Percentiles rank a stretch among this genome's conserved stretches.
Evolutionary conservation across 2,113 vertebrate genomes (phyloP).

Genomic region (Sander vitreus): DNA sequence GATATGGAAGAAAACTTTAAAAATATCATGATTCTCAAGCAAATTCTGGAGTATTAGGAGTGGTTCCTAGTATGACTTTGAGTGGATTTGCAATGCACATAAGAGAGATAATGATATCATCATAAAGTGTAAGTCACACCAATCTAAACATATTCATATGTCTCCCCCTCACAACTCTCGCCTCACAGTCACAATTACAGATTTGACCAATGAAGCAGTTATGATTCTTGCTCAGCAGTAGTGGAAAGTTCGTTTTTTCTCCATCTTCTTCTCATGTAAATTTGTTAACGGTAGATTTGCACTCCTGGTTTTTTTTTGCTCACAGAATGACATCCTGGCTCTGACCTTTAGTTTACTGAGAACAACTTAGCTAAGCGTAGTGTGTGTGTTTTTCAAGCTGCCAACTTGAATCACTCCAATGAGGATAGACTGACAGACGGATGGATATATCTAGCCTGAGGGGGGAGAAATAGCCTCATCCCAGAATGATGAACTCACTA

Average conservation of each 20-base stretch:
- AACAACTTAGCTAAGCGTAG: conserved; percentile 67
- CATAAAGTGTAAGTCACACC: no score
- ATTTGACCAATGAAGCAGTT: neutral
- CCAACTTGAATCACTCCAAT: conserved; percentile 69
- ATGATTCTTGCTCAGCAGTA: neutral
- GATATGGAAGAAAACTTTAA: no score
- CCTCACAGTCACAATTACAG: neutral
- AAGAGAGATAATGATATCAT: no score
- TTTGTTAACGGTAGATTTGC: conserved; percentile 18
- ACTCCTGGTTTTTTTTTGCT: conserved; percentile 35
- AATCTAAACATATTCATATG: no score
- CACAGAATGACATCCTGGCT: conserved; percentile 42
- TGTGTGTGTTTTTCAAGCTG: conserved; percentile 65
- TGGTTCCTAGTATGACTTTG: no score
- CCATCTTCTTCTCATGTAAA: neutral
- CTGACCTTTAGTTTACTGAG: conserved; percentile 74
- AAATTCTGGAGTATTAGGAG: no score
- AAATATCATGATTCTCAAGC: no score
- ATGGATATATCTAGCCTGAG: conserved; percentile 70
- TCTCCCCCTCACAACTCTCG: no score
- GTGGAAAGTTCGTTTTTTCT: neutral
- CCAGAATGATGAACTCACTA: conserved; percentile 60
- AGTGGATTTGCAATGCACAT: no score
- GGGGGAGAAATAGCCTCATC: conserved; percentile 65
- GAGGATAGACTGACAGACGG: conserved; percentile 74